Percentiles rank a stretch among this genome's conserved stretches.
Evolutionary conservation across 2,113 vertebrate genomes (phyloP).

Genomic region (Ceyx margarethae): DNA sequence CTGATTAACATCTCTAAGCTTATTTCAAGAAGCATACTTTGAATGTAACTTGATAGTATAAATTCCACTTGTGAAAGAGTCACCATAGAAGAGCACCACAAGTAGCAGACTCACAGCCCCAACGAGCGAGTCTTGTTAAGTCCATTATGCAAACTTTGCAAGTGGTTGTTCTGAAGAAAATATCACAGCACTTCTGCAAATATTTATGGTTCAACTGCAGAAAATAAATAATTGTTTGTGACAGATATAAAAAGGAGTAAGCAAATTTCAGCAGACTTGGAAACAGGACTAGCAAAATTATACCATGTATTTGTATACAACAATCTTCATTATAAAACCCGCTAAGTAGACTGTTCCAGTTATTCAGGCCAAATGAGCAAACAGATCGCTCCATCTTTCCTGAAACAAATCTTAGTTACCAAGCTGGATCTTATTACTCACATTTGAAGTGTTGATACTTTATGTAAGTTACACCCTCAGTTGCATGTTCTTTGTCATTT

Average conservation of each 20-base stretch:
- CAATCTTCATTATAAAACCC: not conserved
- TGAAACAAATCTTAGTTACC: not conserved
- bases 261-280: not conserved
- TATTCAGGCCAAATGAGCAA: not conserved
- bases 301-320: not conserved
- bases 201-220: slow-evolving; percentile 44
- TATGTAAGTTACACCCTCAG: not conserved
- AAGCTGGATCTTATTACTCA: not conserved
- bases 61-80: not conserved
- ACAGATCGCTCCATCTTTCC: not conserved
- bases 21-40: not conserved
- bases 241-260: not conserved
- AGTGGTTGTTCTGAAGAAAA: slow-evolving; percentile 17
- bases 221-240: slow-evolving; percentile 26
- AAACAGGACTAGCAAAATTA: not conserved
- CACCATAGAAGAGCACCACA: not conserved
- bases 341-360: not conserved
- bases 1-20: not conserved
- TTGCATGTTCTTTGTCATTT: not conserved
- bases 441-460: not conserved
- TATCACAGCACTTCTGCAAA: not conserved
- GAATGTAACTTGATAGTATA: not conserved
- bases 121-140: not conserved
- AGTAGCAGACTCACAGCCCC: not conserved
- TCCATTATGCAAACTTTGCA: not conserved